Evolutionary conservation across 2,797 vertebrate species (phyloP).

Genomic region (Vespertilio murinus): DNA sequence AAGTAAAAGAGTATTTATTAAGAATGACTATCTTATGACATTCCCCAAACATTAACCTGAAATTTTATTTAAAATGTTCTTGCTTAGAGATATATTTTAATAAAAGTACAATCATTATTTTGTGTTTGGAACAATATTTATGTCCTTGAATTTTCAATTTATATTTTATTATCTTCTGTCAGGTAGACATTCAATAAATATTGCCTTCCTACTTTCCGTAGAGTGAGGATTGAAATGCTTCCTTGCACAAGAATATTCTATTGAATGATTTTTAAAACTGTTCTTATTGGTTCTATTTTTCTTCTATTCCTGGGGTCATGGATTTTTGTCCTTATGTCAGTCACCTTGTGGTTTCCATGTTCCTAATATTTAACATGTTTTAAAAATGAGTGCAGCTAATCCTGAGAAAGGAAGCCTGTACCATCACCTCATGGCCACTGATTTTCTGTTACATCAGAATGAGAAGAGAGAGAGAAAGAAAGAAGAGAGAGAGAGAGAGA

Average conservation of each 20-base stretch:
- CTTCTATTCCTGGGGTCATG: background rate
- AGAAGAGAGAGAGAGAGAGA: too few species aligned
- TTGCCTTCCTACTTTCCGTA: background rate
- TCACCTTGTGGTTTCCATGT: background rate
- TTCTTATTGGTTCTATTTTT: background rate
- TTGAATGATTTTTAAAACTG: background rate
- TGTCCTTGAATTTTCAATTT: background rate
- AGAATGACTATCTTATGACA: conserved; percentile 27
- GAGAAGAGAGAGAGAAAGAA: background rate
- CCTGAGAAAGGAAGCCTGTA: background rate
- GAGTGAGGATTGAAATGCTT: background rate
- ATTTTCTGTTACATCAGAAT: background rate
- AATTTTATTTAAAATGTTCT: background rate
- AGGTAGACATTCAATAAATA: background rate
- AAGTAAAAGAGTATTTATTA: background rate
- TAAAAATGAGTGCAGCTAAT: background rate
- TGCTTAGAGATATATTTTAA: background rate
- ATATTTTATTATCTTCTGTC: background rate
- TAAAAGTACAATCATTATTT: background rate
- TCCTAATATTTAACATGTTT: background rate
- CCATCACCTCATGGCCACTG: background rate
- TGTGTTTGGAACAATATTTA: background rate
- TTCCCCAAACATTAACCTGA: background rate
- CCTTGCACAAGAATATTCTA: background rate
- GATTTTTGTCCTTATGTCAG: background rate